phyloP scores from a whole-genome alignment of 2,888 invertebrate genomes.

The Xestia sexstrigata region DNA sequence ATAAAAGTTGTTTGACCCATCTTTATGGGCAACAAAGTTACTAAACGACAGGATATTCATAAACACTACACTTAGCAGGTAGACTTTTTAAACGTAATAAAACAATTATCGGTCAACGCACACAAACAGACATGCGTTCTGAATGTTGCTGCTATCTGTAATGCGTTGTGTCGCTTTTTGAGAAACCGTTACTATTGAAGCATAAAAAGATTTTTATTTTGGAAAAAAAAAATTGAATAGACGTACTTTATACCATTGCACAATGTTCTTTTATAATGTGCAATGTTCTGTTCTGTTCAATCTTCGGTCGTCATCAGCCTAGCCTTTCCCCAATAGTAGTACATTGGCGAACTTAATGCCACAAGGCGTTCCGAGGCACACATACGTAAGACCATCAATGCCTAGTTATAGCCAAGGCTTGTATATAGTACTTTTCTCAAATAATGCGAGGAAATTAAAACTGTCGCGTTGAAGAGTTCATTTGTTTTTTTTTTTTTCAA shows the following conservation, averaged over 20 bases:
- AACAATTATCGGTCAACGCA: conserved; percentile 36
- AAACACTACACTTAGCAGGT: background rate
- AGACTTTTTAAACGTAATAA: conserved; percentile 35
- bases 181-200: background rate
- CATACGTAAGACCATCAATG: no score
- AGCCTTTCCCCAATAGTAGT: no score
- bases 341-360: no score
- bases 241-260: background rate
- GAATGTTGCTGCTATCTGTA: background rate
- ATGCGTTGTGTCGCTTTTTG: conserved; percentile 2
- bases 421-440: no score
- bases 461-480: no score
- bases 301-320: no score
- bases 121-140: background rate
- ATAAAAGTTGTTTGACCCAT: conserved; percentile 15
- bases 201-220: background rate
- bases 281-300: no score
- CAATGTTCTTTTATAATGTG: background rate
- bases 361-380: no score
- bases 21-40: conserved; percentile 25
- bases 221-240: background rate
- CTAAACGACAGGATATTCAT: conserved; percentile 40
- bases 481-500: no score
- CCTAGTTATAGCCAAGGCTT: no score
- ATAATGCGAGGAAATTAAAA: no score